Evolutionary conservation across 2,797 vertebrate species (phyloP), one percentile per base, ranked within the genome.

Genomic region (Scolopax rusticola): DNA sequence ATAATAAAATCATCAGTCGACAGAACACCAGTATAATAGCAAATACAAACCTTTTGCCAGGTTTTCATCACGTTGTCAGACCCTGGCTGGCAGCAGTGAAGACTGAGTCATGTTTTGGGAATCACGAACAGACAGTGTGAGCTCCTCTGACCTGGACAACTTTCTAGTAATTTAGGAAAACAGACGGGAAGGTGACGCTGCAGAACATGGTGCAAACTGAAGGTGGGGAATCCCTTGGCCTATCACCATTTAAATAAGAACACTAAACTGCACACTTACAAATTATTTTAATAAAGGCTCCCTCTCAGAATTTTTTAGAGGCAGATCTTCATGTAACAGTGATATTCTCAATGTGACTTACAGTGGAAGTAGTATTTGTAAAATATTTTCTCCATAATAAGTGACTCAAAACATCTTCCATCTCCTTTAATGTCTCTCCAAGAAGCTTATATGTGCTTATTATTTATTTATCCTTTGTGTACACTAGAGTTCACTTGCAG

Each of bases 1-100:
- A 59, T 56, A 83, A 80, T 79, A 85, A 93, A 80, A 89, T 47
- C 77, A 85, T 41, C 71, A 90, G 48, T 71, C 71, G 74, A 76
- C 84, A 92, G 38, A 28, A 76, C 11, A 4, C 54, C 71, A 75
- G 30, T 40, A 8, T 71, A 87, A 65, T 4, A 82, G 68, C 60
- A 77, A 84, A 73, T 19, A 61, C 75, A 93, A 91, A 75, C 71
- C 64, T 82, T 68, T 38, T 91, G 57, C 70, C 90, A 89, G 63
- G 75, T 68, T 71, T 61, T 65, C 53, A 12, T 15, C 69, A 63
- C 53, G 11, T 13, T 69, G 79, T 69, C 75, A 87, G 82, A 85
- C 48, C 40, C 85, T 4, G 32, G 51, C 2, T 82, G 64, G 83
- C 83, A 83, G 88, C 75, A 87, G 54, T 19, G 59, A 87, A 89